Percentiles rank a stretch among this genome's conserved stretches.
phyloP scores from a whole-genome alignment of 1,140 invertebrate genomes.

The Trichonephila clavipes region DNA sequence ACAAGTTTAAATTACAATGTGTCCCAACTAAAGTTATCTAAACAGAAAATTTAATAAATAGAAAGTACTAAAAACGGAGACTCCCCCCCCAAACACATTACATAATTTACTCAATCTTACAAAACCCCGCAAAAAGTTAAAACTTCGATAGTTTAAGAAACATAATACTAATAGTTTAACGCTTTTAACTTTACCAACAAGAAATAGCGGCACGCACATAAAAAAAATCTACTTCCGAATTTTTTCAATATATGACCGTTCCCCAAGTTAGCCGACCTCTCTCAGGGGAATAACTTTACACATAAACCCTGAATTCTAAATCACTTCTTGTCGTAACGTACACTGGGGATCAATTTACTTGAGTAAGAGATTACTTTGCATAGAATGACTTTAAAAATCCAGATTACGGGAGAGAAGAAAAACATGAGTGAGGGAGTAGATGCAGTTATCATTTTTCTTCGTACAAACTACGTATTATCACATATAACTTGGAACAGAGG shows the following conservation, averaged over 20 bases:
- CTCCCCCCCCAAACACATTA: no score
- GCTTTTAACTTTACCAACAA: neutral
- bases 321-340: neutral
- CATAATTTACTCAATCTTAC: no score
- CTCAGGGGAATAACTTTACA: neutral
- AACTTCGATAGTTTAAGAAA: no score
- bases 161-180: no score
- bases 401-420: neutral
- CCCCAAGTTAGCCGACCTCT: neutral
- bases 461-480: conserved; percentile 4
- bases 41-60: no score
- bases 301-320: conserved; percentile 10
- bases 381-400: conserved; percentile 38
- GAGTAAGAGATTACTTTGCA: conserved; percentile 51
- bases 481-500: neutral
- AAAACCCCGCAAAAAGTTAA: no score
- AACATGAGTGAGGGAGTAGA: neutral
- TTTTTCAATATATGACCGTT: neutral
- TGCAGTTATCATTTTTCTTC: conserved; percentile 50
- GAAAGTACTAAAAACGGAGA: no score
- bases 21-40: no score
- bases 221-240: no score
- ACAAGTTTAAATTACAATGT: no score
- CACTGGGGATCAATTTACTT: conserved; percentile 33
- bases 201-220: neutral